These are phyloP conservation scores for Holacanthus passer DNA, from an alignment of 2,113 vertebrate species.

Conservation along the genomic window DNA sequence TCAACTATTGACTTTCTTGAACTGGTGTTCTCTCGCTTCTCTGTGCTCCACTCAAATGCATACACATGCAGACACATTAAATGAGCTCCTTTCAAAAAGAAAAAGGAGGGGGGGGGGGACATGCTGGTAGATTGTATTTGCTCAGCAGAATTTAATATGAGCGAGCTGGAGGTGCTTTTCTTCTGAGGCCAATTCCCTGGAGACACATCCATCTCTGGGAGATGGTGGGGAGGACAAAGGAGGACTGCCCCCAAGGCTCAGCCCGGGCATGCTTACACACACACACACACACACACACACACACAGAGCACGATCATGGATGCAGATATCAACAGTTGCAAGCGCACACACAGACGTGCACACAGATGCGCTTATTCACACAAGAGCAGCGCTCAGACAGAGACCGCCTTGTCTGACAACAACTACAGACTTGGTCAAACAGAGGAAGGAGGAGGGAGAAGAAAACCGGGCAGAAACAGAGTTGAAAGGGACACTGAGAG, in stretches of 20 bases:
- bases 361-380: constrained; percentile 74
- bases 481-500: constrained; percentile 64
- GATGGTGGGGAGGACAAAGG: constrained; percentile 82
- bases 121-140: constrained; percentile 82
- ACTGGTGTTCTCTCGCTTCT: constrained; percentile 6
- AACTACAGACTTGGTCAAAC: constrained; percentile 78
- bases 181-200: constrained; percentile 80
- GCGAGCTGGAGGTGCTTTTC: constrained; percentile 81
- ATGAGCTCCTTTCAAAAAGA: constrained; percentile 68
- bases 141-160: constrained; percentile 87
- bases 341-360: constrained; percentile 60
- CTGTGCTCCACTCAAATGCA: constrained; percentile 13
- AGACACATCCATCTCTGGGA: constrained; percentile 85
- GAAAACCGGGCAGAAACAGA: constrained; percentile 43
- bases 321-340: constrained; percentile 75
- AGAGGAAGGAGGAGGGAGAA: constrained; percentile 65
- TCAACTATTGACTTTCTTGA: neutral
- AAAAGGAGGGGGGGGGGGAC: constrained; percentile 2
- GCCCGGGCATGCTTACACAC: constrained; percentile 60
- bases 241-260: constrained; percentile 75
- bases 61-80: constrained; percentile 52
- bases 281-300: constrained; percentile 43
- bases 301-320: constrained; percentile 55
- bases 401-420: constrained; percentile 83
- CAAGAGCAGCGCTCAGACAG: constrained; percentile 77